A percentile compares a stretch with the other conserved stretches of the same genome.
Evolutionary conservation across 2,113 vertebrate species (phyloP).

Genomic region (Ranitomeya variabilis): DNA sequence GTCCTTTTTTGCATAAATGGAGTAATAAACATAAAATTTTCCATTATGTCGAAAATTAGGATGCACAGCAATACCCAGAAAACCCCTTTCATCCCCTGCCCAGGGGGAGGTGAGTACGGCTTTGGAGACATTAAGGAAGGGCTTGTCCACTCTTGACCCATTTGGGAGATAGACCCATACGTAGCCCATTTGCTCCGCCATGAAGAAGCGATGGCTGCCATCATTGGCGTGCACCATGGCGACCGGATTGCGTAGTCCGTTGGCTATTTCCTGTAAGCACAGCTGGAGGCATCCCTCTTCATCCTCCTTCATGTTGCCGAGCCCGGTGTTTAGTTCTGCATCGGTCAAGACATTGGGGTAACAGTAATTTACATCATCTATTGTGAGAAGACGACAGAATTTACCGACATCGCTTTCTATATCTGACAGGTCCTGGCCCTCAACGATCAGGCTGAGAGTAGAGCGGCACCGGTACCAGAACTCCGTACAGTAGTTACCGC

Average conservation of each 20-base stretch:
- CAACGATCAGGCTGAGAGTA: slow-evolving; percentile 72
- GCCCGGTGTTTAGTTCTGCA: slow-evolving; percentile 72
- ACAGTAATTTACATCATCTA: slow-evolving; percentile 80
- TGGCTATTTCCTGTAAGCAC: slow-evolving; percentile 78
- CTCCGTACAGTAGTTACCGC: slow-evolving; percentile 71
- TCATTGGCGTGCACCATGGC: slow-evolving; percentile 80
- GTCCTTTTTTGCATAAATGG: slow-evolving; percentile 73
- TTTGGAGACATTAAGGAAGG: slow-evolving; percentile 79
- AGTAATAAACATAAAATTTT: slow-evolving; percentile 82
- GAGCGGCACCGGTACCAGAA: slow-evolving; percentile 78
- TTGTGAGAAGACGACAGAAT: slow-evolving; percentile 75
- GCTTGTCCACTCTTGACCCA: slow-evolving; percentile 75
- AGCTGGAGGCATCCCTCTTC: slow-evolving; percentile 76
- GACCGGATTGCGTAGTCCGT: slow-evolving; percentile 79
- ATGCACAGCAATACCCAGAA: slow-evolving; percentile 78
- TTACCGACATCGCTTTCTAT: slow-evolving; percentile 70
- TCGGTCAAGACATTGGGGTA: slow-evolving; percentile 76
- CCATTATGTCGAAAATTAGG: slow-evolving; percentile 70
- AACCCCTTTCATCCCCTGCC: slow-evolving; percentile 80
- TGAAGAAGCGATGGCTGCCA: slow-evolving; percentile 79
- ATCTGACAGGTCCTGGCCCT: slow-evolving; percentile 65
- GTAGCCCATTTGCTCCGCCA: slow-evolving; percentile 80
- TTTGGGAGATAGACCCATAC: slow-evolving; percentile 79
- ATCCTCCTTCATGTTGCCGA: slow-evolving; percentile 71
- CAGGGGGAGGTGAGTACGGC: slow-evolving; percentile 79